Evolutionary conservation across 2,113 vertebrate genomes (phyloP), one percentile per base, ranked within the genome.

Genomic region (Epinephelus cyanopodus): DNA sequence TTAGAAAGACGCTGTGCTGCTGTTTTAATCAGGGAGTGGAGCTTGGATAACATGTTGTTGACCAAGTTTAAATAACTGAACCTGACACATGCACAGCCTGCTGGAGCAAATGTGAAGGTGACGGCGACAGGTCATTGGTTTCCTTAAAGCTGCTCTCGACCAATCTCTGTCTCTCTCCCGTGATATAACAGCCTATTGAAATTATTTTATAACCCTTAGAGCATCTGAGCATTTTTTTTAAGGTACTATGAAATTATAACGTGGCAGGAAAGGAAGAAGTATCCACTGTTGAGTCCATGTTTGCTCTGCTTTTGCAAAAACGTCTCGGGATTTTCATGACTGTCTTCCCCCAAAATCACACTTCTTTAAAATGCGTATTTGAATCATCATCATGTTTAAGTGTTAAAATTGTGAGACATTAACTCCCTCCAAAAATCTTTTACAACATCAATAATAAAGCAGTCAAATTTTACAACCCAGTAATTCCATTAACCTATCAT

Each of bases 1-100:
- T 82, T 74, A 56, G 62, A 42, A 2, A 52, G 52, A 54, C 29
- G 48, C 18, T 25, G 8, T 39, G 37, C 29, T 66, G 71, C 76
- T 56, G 48, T 61, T 85, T 62, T 79, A 56, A 54, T 67, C 53
- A 45, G 54, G 14, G 21, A 5, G 17, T 25, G 14, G 47, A 57
- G 27, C 56, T 79, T 86, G 33, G 23, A 74, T 81, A 85, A 88
- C 64, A 15, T 67, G 77, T 54, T 72, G 48, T 37, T 70, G 67
- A 78, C 58, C 23, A 39, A 9, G 50, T 63, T 88, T 54, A 10
- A 52, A 79, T 52, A 82, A 83, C 25, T 64, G 64, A 70, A 39
- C 15, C 14, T 10, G 58, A 27, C 72, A 74, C 58, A 56, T 74
- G 61, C 61, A 23, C 70, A 75, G 70, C 29, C 61, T 61, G 60